phyloP scores from a whole-genome alignment of 1,140 invertebrate genomes.

The Rhopalosiphum maidis region DNA sequence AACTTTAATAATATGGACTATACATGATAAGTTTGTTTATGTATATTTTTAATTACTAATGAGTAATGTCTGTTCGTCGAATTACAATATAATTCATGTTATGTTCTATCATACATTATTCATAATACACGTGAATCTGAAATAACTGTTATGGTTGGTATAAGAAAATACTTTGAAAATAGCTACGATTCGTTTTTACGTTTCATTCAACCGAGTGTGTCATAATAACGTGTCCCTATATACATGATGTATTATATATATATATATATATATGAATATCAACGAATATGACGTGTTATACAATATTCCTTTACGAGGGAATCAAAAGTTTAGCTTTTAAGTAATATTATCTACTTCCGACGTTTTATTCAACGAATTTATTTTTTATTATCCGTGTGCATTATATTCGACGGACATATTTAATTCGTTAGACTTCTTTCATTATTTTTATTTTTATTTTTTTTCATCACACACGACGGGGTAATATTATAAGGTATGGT shows the following conservation, averaged over 20 bases:
- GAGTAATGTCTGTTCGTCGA: not conserved
- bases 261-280: not conserved
- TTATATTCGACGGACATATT: not conserved
- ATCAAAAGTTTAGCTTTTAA: slow-evolving; percentile 4
- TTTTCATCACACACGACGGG: not conserved
- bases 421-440: slow-evolving; percentile 17
- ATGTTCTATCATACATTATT: not conserved
- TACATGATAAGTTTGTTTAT: not conserved
- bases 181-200: not conserved
- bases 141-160: not conserved
- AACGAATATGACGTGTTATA: not conserved
- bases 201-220: not conserved
- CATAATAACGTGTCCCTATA: not conserved
- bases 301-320: not conserved
- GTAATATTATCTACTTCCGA: not conserved
- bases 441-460: not conserved
- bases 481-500: not conserved
- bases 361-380: not conserved
- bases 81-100: not conserved
- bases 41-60: not conserved
- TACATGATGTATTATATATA: not conserved
- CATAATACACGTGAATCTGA: not conserved
- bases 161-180: not conserved
- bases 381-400: not conserved
- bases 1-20: not conserved